Evolutionary conservation across 2,113 vertebrate genomes (phyloP).

Genomic region (Dromiciops gliroides): DNA sequence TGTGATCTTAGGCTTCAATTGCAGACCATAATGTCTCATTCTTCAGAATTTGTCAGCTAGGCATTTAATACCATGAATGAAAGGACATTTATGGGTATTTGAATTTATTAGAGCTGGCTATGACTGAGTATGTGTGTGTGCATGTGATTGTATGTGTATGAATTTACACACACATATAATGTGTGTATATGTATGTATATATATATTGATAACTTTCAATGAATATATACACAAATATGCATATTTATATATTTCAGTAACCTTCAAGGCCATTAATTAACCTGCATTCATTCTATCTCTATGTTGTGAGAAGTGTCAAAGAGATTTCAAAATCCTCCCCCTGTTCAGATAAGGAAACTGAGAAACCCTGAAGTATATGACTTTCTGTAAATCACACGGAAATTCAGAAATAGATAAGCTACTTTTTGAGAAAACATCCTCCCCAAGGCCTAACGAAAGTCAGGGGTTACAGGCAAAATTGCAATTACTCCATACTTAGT

Average conservation of each 20-base stretch:
- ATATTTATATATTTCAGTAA: background rate
- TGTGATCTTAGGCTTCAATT: background rate
- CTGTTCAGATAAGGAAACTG: background rate
- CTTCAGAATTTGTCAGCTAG: background rate
- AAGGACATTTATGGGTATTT: background rate
- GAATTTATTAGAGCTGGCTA: background rate
- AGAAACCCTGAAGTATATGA: background rate
- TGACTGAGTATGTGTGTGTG: background rate
- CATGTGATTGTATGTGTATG: background rate
- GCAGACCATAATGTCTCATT: background rate
- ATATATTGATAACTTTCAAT: background rate
- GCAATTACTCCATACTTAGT: background rate
- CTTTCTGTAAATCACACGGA: background rate
- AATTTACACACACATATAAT: background rate
- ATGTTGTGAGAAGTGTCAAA: background rate
- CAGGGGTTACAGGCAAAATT: background rate
- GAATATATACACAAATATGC: no score
- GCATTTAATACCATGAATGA: background rate
- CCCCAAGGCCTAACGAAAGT: background rate
- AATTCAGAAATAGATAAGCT: background rate
- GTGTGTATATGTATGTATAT: background rate
- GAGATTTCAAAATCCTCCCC: background rate
- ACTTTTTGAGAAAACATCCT: background rate
- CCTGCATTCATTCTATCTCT: background rate
- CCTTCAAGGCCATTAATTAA: background rate